These are phyloP conservation scores for Pteruthius melanotis DNA, from an alignment of 2,113 vertebrate genomes.

Conservation along the genomic window DNA sequence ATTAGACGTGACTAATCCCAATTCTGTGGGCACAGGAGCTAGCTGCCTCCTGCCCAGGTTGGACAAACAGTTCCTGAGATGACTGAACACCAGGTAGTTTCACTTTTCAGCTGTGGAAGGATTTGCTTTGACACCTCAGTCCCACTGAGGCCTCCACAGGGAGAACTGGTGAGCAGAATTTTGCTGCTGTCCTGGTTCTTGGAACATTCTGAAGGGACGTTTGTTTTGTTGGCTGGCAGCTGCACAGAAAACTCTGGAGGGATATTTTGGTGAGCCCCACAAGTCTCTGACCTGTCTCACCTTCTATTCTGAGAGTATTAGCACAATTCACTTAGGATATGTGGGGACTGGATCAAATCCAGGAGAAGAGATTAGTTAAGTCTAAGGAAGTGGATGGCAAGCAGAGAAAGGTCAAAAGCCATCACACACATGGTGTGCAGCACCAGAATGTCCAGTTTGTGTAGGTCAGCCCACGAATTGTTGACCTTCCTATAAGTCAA, in stretches of 20 bases:
- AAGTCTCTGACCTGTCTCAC: background rate
- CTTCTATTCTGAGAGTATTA: background rate
- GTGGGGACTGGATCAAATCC: background rate
- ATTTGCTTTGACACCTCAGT: background rate
- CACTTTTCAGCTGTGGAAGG: background rate
- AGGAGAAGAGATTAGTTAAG: background rate
- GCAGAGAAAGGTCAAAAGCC: background rate
- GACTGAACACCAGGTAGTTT: background rate
- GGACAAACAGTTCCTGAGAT: background rate
- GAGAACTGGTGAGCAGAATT: background rate
- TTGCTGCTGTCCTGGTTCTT: background rate
- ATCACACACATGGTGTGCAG: background rate
- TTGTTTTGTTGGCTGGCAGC: background rate
- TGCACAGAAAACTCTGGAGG: background rate
- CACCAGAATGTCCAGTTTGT: background rate
- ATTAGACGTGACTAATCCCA: background rate
- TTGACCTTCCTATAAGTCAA: background rate
- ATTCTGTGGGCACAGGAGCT: background rate
- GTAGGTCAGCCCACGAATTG: background rate
- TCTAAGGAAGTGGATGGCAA: background rate
- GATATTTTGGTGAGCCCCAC: background rate
- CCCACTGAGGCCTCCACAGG: background rate
- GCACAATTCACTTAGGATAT: background rate
- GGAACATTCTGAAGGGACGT: background rate
- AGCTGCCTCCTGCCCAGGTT: background rate